These are phyloP conservation scores for Drosophila koepferae DNA, from an alignment of 2,888 invertebrate genomes.

Conservation along the genomic window DNA sequence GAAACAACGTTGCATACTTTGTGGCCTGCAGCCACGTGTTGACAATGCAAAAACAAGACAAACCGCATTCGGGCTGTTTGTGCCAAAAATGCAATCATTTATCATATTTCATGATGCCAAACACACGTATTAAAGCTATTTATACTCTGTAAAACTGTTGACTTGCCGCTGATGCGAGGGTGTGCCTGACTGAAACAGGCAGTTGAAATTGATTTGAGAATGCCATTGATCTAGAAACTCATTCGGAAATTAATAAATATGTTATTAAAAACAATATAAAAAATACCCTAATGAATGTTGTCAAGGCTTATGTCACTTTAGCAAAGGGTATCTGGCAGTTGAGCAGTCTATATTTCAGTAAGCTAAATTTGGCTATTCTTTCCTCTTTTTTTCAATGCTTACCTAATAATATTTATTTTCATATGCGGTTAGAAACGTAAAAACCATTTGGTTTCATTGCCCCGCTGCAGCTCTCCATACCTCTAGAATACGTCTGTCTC, in stretches of 20 bases:
- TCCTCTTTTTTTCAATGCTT: conserved; percentile 14
- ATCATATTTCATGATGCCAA: conserved; percentile 37
- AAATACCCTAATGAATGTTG: not conserved
- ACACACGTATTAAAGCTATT: not conserved
- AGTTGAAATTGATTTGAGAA: not conserved
- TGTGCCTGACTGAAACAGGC: not conserved
- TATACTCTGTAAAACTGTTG: conserved; percentile 12
- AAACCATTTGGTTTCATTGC: conserved; percentile 68
- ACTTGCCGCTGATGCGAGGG: not conserved
- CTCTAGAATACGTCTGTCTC: not conserved
- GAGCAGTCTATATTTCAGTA: not conserved
- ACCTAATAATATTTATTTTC: conserved; percentile 78
- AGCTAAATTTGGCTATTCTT: not conserved
- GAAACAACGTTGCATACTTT: conserved; percentile 47
- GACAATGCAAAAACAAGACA: conserved; percentile 48
- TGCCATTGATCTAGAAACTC: not conserved
- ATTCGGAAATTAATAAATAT: not conserved
- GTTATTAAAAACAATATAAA: not conserved
- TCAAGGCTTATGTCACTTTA: no score
- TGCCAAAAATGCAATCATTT: conserved; percentile 65
- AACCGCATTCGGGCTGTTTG: conserved; percentile 60
- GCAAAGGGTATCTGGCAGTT: not conserved
- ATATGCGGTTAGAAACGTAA: conserved; percentile 66
- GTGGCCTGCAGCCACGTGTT: conserved; percentile 58
- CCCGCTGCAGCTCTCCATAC: not conserved